phyloP scores from a whole-genome alignment of 1,140 invertebrate genomes.

The Macrobrachium nipponense region DNA sequence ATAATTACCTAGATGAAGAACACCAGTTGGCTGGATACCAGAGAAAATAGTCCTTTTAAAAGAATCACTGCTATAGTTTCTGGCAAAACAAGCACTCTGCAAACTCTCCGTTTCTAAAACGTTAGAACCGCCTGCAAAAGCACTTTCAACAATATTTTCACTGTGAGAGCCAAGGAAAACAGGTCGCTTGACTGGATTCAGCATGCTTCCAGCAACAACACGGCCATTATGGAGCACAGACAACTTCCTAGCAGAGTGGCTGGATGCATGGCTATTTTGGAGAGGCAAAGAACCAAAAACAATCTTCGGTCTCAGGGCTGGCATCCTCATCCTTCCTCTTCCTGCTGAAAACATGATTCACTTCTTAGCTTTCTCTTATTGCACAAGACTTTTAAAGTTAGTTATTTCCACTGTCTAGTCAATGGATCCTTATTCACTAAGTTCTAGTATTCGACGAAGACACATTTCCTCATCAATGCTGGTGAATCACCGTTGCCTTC shows the following conservation, averaged over 20 bases:
- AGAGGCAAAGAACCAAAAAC: neutral
- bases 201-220: too few species aligned
- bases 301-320: neutral
- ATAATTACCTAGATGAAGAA: constrained; percentile 96
- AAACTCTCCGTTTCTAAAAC: too few species aligned
- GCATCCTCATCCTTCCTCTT: constrained; percentile 15
- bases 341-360: constrained; percentile 56
- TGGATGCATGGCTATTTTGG: constrained; percentile 12
- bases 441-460: too few species aligned
- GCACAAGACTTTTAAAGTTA: neutral
- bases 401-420: neutral
- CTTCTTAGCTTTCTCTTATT: constrained; percentile 31
- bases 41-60: constrained; percentile 78
- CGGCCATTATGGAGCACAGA: too few species aligned
- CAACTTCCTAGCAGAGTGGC: neutral
- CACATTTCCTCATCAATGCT: too few species aligned
- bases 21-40: constrained; percentile 96
- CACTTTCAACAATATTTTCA: too few species aligned
- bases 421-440: too few species aligned
- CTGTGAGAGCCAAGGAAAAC: too few species aligned
- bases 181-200: too few species aligned
- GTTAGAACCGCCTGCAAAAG: too few species aligned
- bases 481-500: too few species aligned
- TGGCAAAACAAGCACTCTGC: too few species aligned
- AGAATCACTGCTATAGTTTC: neutral